phyloP scores from a whole-genome alignment of 2,888 invertebrate genomes.

The Phoenoteleia sp. region DNA sequence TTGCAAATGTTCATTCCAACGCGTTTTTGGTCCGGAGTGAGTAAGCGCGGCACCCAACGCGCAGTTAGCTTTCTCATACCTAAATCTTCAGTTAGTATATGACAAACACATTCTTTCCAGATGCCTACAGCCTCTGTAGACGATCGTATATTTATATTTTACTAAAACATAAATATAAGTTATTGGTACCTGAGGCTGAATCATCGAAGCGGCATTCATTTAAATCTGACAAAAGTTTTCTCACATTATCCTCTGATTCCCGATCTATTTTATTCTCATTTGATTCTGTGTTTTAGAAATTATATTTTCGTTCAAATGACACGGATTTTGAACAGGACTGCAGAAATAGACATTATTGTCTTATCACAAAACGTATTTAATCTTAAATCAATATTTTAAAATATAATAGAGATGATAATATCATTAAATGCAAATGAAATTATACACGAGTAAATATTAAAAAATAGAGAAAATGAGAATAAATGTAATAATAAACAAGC shows the following conservation, averaged over 20 bases:
- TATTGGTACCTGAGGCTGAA: background rate
- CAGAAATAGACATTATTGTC: background rate
- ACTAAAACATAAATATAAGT: background rate
- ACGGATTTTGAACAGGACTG: background rate
- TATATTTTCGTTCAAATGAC: background rate
- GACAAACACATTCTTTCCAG: too few species aligned
- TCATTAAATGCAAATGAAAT: background rate
- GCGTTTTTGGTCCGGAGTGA: too few species aligned
- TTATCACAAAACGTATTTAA: background rate
- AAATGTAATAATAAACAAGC: conserved; percentile 3
- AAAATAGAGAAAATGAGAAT: background rate
- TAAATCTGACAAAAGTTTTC: background rate
- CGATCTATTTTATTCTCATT: background rate
- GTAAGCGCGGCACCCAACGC: too few species aligned
- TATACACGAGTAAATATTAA: background rate
- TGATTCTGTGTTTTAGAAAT: background rate
- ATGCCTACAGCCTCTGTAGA: too few species aligned
- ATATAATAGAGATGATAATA: background rate
- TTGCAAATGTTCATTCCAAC: too few species aligned
- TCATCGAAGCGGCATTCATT: background rate
- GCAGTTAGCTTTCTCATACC: too few species aligned
- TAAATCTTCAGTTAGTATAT: too few species aligned
- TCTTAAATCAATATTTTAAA: background rate
- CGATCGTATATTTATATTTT: too few species aligned
- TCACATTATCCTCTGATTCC: background rate